Base-by-base conservation (phyloP, 2,888 invertebrate genomes). In the Rotaria macrura region DNA sequence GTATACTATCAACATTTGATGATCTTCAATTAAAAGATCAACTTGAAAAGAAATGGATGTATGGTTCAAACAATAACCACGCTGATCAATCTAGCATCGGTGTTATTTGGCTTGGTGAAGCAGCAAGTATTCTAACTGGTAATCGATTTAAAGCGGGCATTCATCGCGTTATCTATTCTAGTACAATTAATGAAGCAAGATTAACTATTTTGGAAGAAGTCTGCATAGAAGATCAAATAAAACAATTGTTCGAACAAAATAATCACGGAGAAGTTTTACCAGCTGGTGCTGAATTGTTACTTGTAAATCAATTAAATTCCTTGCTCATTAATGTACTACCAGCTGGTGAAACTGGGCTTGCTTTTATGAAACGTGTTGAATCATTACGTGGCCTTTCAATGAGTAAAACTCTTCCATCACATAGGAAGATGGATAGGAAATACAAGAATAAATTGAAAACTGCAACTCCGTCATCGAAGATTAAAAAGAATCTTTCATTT, bases 71-170 rank as follows among this genome's bases (percentile, higher is more conserved):
- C 6, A 65, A 65, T 34, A 17, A 17, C 20, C 17, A 65, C 34
- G 2, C 2, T 65, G 34, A 17, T 38, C 79, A 79, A 79, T 20
- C 12, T 25, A n/a, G 10, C 4, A 43, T 79, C 14, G 43, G 79
- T 25, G 79, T 79, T n/a, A 43, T 79, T 10, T 79, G 43, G 79
- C 25, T 79, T 6, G 79, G 79, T n/a, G 79, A 79, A 43, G 79
- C 79, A 43, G 79, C 79, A n/a, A 43, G n/a, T n/a, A 40, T 40
- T 43, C 43, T 43, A 2, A 79, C 79, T 10, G 3, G 43, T 3
- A 79, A 79, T n/a, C 79, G 43, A 25, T 79, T 79, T 12, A 79
- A 79, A 79, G 10, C 79, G 23, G 79, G 79, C 14, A 79, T 79
- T 79, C 43, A 79, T 43, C 79, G 79, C 25, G 79, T 79, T 43